Evolutionary conservation across 2,797 vertebrate genomes (phyloP), one percentile per base, ranked within the genome.

Genomic region (Microctenopoma steveboyesi): DNA sequence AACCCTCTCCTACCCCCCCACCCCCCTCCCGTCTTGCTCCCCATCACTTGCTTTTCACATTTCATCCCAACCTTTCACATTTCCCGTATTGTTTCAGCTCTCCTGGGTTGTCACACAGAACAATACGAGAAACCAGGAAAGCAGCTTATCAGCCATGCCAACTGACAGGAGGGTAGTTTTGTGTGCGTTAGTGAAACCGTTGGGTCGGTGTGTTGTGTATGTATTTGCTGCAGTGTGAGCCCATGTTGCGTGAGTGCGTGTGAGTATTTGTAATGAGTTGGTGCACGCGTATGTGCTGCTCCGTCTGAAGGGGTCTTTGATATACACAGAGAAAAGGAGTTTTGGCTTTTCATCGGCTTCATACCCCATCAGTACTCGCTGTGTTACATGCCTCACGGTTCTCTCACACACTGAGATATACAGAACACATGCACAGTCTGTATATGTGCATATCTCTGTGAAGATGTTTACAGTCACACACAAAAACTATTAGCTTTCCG

Each of bases 31-130:
- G 7, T 8, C 33, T 2, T 9, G 7, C 33, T 18, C n/a, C 47
- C 48, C 42, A 9, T 35, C 33, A 12, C 53, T 9, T 60, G 64
- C 56, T 72, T 64, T 72, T 54, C 58, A 22, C 22, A 22, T 22
- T 51, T 30, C 43, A 15, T 6, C 18, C 39, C 60, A 64, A 55
- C 72, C 71, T 70, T 76, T 86, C 74, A 74, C 78, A 88, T 84
- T 85, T 83, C 74, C 86, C 78, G 83, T 86, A 90, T 90, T 92
- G 87, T 91, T 91, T 89, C 77, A 85, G 88, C 84, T 79, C 83
- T 88, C 81, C 69, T 82, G 80, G 79, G 76, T 84, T 91, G 89
- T 91, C 89, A 81, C 68, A 79, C 68, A 79, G 83, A 91, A 84
- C 83, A 87, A 86, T 88, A 89, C 78, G 78, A 88, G 79, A 89